Evolutionary conservation across 1,140 invertebrate genomes (phyloP), one percentile per base, ranked within the genome.

Genomic region (Leptinotarsa defecta): DNA sequence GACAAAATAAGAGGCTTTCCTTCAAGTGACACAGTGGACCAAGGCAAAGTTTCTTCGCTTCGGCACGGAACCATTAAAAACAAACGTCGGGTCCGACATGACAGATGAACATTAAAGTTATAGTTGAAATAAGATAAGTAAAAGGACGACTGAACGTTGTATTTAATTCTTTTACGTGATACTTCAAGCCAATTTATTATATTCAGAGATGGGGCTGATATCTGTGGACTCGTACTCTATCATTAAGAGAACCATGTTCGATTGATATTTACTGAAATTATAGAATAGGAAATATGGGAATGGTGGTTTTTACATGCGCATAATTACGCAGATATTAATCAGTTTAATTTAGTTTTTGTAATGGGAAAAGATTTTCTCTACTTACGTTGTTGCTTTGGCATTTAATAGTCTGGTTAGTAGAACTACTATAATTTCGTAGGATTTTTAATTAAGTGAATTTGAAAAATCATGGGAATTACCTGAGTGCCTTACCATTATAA

Each of bases 151-250:
- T 84, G 82, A 84, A 84, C 77, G 82, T 76, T 81, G 83, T 84
- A 74, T 84, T 84, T 84, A 84, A 84, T 83, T 83, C 82, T 84
- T 83, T 84, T 83, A 84, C 83, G 82, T 84, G 83, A 84, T 84
- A 83, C 83, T 83, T 74, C 81, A 76, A 82, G 78, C 77, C 81
- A 83, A 83, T 83, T 84, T 82, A 81, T 83, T 83, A 78, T 78
- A 73, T 79, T 81, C 81, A 76, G 78, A 81, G 82, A 82, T 83
- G 61, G 81, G 76, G 71, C 68, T 62, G 34, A 43, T 43, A 43
- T 43, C 34, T 43, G 34, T 34, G 24, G 61, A 64, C 13, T 34
- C 34, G 22, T 67, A 62, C 61, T 73, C 62, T 81, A 76, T 81
- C 72, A 81, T 82, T 82, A 82, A n/a, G 24, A 15, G 71, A 73